A percentile compares a stretch with the other conserved stretches of the same genome.
These are phyloP conservation scores for Cairina moschata DNA, from an alignment of 2,113 vertebrate genomes.

Conservation along the genomic window DNA sequence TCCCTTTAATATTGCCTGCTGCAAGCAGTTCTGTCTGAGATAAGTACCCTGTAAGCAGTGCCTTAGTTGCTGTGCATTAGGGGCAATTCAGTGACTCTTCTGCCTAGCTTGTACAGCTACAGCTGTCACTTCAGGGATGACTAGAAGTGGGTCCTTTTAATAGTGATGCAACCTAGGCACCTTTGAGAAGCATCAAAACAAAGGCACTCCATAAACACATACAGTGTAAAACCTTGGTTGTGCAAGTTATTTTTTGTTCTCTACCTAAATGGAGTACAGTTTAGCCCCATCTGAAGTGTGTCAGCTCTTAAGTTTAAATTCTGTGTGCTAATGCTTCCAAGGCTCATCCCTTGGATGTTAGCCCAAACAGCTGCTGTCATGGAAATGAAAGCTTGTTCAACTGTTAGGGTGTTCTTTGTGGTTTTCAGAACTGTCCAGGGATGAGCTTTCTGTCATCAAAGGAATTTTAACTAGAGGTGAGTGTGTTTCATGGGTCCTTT, in stretches of 20 bases:
- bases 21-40: neutral
- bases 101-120: neutral
- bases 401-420: neutral
- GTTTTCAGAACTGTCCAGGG: neutral
- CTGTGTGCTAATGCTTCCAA: neutral
- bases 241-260: neutral
- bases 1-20: neutral
- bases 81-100: neutral
- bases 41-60: neutral
- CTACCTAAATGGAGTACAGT: neutral
- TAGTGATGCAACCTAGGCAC: neutral
- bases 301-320: neutral
- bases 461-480: neutral
- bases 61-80: rapidly evolving
- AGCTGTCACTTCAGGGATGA: neutral
- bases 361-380: neutral
- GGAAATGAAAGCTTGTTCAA: neutral
- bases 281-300: neutral
- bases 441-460: neutral
- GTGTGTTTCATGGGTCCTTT: neutral
- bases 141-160: neutral
- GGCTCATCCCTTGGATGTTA: neutral
- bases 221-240: neutral
- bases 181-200: neutral
- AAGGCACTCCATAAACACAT: neutral